These are phyloP conservation scores for Pterophyllum scalare DNA, from an alignment of 2,113 vertebrate genomes.

Conservation along the genomic window DNA sequence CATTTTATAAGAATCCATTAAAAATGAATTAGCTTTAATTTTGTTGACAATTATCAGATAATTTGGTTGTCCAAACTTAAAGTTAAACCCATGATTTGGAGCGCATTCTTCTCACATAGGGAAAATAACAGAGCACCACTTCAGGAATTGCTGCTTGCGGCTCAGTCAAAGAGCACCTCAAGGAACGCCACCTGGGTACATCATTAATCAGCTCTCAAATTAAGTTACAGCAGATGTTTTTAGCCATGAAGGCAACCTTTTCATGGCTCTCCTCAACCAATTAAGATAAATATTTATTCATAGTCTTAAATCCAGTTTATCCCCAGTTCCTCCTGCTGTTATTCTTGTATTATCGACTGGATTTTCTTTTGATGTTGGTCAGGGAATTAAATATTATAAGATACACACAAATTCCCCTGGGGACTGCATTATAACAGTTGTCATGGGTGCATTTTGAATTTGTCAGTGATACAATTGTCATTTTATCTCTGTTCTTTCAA, in stretches of 20 bases:
- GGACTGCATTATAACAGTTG: background rate
- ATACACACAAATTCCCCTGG: background rate
- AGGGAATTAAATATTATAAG: background rate
- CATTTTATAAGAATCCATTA: background rate
- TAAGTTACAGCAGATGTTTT: conserved; percentile 48
- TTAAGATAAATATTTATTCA: background rate
- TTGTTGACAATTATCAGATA: background rate
- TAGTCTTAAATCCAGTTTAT: background rate
- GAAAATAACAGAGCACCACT: conserved; percentile 23
- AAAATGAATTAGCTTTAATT: background rate
- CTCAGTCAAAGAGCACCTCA: conserved; percentile 21
- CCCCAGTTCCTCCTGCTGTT: background rate
- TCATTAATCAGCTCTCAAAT: conserved; percentile 48
- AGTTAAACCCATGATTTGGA: background rate
- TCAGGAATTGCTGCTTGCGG: conserved; percentile 10
- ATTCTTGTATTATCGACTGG: background rate
- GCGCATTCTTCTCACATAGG: background rate
- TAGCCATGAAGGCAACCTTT: conserved; percentile 26
- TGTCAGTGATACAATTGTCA: conserved; percentile 39
- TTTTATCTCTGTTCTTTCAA: conserved; percentile 52
- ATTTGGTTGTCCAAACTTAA: background rate
- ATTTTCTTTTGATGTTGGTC: conserved; percentile 1
- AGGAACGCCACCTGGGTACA: conserved; percentile 16
- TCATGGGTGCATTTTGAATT: background rate
- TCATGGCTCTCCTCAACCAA: background rate